A percentile compares a stretch with the other conserved stretches of the same genome.
phyloP scores from a whole-genome alignment of 2,888 invertebrate species.

The Vesta saturnalis region DNA sequence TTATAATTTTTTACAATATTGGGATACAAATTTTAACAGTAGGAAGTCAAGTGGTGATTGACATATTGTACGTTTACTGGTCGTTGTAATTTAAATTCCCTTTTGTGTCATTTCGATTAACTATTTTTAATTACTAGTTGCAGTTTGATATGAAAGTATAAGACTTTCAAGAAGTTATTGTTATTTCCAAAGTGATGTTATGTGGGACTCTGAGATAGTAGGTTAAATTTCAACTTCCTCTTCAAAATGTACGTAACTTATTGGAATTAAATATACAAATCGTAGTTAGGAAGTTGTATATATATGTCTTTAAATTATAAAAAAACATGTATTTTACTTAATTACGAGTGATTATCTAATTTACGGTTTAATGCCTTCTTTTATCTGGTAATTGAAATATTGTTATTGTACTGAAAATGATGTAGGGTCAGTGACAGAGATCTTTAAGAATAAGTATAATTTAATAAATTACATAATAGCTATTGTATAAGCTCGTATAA shows the following conservation, averaged over 20 bases:
- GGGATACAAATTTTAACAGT: neutral
- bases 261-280: too few species aligned
- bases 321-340: too few species aligned
- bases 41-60: neutral
- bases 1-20: neutral
- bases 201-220: neutral
- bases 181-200: neutral
- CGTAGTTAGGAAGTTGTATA: too few species aligned
- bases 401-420: neutral
- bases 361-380: too few species aligned
- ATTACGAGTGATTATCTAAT: too few species aligned
- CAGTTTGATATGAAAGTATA: neutral
- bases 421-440: neutral
- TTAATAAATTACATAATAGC: neutral
- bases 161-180: neutral
- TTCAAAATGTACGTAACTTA: neutral
- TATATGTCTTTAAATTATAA: too few species aligned
- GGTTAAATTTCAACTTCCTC: neutral
- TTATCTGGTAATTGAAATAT: too few species aligned
- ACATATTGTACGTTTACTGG: neutral
- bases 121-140: neutral
- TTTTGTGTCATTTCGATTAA: neutral
- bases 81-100: too few species aligned
- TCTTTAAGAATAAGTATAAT: neutral
- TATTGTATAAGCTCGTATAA: neutral